phyloP scores from a whole-genome alignment of 2,888 invertebrate species.

The Hesperia comma region DNA sequence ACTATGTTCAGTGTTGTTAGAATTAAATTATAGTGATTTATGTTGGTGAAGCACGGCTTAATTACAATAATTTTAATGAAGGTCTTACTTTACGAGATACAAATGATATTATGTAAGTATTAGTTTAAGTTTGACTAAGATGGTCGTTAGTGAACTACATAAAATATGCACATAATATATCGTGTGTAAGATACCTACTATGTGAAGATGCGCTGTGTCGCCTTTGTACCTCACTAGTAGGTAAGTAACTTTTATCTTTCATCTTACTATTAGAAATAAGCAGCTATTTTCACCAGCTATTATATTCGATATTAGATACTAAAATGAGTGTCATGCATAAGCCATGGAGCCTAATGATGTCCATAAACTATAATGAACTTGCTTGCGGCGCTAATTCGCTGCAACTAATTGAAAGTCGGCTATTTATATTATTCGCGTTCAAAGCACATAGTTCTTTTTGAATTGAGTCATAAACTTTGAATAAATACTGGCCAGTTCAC shows the following conservation, averaged over 20 bases:
- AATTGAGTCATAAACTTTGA: constrained; percentile 71
- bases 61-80: constrained; percentile 7
- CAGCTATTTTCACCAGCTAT: constrained; percentile 9
- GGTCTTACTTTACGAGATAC: not conserved
- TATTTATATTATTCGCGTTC: constrained; percentile 72
- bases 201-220: not conserved
- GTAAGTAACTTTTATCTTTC: not conserved
- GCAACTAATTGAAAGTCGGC: constrained; percentile 75
- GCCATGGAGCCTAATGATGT: constrained; percentile 40
- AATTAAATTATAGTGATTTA: constrained; percentile 13
- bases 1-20: not conserved
- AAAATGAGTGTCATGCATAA: constrained; percentile 32
- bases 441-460: constrained; percentile 67
- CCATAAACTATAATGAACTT: constrained; percentile 40
- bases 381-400: constrained; percentile 57
- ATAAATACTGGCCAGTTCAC: constrained; percentile 49
- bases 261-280: constrained; percentile 9
- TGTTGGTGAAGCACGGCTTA: not conserved
- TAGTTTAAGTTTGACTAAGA: not conserved
- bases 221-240: not conserved
- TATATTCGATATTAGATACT: constrained; percentile 31
- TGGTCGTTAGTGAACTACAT: not conserved
- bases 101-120: not conserved
- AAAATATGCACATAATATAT: not conserved
- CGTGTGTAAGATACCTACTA: too few species aligned